Evolutionary conservation across 64 coral and sea anemone genomes (phyloP).

Genomic region (Catalaphyllia jardinei): DNA sequence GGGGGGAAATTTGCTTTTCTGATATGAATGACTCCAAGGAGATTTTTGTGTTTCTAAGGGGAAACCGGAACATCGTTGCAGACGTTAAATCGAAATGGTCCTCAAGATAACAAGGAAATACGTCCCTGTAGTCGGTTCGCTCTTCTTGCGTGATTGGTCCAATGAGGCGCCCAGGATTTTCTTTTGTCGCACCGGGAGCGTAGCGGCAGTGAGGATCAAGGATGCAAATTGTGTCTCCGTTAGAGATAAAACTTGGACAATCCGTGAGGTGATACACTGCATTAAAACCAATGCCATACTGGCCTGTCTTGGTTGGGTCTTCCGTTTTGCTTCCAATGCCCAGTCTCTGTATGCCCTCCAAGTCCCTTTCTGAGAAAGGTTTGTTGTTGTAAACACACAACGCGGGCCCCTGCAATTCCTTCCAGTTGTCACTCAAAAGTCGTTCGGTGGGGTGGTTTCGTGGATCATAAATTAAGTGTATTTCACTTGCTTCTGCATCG

Average conservation of each 20-base stretch:
- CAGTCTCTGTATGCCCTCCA: conserved; percentile 89
- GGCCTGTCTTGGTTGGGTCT: conserved; percentile 92
- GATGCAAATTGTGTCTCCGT: conserved; percentile 84
- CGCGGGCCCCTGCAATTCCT: conserved; percentile 85
- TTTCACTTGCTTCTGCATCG: conserved; percentile 84
- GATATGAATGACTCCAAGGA: conserved; percentile 70
- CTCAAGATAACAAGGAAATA: conserved; percentile 82
- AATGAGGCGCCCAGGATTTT: conserved; percentile 79
- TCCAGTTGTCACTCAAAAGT: conserved; percentile 76
- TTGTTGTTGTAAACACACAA: conserved; percentile 93
- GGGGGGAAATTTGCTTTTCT: conserved; percentile 5
- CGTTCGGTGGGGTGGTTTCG: conserved; percentile 51
- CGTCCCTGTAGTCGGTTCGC: conserved; percentile 60
- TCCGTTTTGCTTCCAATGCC: conserved; percentile 95
- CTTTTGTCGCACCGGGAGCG: conserved; percentile 53
- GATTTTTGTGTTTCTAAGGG: conserved; percentile 56
- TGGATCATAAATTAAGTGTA: conserved; percentile 86
- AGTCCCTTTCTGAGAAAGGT: conserved; percentile 80
- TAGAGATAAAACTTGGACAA: conserved; percentile 87
- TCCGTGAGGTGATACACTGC: conserved; percentile 94
- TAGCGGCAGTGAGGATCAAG: conserved; percentile 80
- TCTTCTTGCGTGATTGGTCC: conserved; percentile 33
- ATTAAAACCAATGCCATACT: conserved; percentile 97
- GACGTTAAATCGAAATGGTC: conserved; percentile 74
- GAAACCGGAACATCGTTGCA: conserved; percentile 89